These are phyloP conservation scores for Melanotaenia pygmaea DNA, from an alignment of 2,797 vertebrate genomes.

Conservation along the genomic window DNA sequence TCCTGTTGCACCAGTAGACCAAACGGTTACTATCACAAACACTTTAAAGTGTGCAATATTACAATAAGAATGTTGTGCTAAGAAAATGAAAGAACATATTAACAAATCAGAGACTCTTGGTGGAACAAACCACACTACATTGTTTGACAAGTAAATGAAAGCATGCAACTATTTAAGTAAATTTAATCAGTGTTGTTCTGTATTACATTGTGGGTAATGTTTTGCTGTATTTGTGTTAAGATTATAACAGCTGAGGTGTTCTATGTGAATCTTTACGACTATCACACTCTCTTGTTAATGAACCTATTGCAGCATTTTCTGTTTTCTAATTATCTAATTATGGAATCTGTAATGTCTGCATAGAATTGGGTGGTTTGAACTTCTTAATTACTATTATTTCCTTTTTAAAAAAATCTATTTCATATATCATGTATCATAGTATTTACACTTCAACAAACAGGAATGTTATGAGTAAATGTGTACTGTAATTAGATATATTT, in stretches of 20 bases:
- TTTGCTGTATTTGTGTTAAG: neutral
- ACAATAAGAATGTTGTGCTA: neutral
- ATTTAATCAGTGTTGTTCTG: neutral
- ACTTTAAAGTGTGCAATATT: neutral
- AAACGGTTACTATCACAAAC: neutral
- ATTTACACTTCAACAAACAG: neutral
- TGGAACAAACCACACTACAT: constrained; percentile 5
- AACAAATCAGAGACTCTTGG: neutral
- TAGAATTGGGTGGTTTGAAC: neutral
- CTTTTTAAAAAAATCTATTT: neutral
- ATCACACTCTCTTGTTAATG: neutral
- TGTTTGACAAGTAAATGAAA: constrained; percentile 32
- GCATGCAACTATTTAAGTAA: constrained; percentile 6
- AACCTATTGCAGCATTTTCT: neutral
- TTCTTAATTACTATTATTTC: neutral
- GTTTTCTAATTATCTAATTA: neutral
- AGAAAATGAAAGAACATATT: neutral
- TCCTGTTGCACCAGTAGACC: constrained; percentile 4
- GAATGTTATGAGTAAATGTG: neutral
- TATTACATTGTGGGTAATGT: neutral
- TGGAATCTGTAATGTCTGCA: neutral
- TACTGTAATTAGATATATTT: neutral
- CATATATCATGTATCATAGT: no score
- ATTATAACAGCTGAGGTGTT: neutral
- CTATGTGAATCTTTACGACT: neutral